Conservation (phyloP, 1,140 invertebrate genomes). For the Formica exsecta region DNA sequence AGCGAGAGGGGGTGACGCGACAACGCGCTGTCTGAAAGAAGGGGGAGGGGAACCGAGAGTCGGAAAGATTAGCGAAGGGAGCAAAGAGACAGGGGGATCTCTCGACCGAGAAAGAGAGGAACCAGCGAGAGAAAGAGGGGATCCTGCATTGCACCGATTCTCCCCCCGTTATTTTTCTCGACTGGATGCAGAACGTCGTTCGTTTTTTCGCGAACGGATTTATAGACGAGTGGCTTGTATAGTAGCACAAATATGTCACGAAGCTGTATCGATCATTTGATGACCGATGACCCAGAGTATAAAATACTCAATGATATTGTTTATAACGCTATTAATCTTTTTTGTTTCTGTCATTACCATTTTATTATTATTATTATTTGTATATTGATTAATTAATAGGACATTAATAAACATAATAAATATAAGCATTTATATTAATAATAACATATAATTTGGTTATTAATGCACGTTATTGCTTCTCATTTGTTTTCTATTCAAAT, state of each 20-base stretch:
- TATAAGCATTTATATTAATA: neutral
- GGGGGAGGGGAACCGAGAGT: neutral
- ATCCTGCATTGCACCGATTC: neutral
- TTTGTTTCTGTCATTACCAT: too few species aligned
- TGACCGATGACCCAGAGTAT: neutral
- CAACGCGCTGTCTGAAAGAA: neutral
- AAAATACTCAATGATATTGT: too few species aligned
- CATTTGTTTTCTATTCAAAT: constrained; percentile 1
- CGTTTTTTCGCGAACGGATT: constrained; percentile 26
- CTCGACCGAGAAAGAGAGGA: constrained; percentile 7
- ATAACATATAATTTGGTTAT: neutral
- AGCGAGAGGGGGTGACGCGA: neutral
- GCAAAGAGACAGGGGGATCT: neutral
- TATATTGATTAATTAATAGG: neutral
- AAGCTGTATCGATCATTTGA: constrained; percentile 19
- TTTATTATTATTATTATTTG: neutral
- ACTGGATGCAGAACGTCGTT: neutral
- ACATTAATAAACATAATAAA: neutral
- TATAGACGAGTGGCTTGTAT: neutral
- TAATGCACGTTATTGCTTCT: neutral
- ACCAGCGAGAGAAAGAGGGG: neutral
- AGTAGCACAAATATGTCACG: neutral
- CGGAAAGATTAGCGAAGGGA: constrained; percentile 28
- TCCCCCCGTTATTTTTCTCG: constrained; percentile 23
- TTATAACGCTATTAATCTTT: too few species aligned